Base-by-base conservation (phyloP, 2,888 invertebrate genomes). In the Periphyllus acericola region DNA sequence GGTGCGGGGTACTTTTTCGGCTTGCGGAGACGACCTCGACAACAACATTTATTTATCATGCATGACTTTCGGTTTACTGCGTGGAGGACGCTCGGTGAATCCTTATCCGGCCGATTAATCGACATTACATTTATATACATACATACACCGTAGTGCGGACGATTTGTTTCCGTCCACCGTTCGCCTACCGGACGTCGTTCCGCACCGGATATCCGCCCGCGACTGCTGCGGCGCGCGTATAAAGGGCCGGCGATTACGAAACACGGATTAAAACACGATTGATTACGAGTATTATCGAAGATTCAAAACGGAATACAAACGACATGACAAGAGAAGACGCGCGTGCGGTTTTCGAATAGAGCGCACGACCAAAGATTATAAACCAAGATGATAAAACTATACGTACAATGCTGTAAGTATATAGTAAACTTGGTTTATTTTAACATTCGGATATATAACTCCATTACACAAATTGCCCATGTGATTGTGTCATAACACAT, bases 131-230 rank as follows among this genome's bases (percentile, higher is more conserved):
- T 1, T 14, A 14, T 14, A 14, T 46, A 46, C 11, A 14, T 14
- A 46, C 11, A 46, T 9, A 9, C 46, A 46, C 46, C 11, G 46
- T 46, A 14, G 66, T 60, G 25, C 68, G 11, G 55, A 14, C 78
- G 34, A 85, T 85, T 85, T 85, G 52, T 85, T 85, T 71, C 78
- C 85, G 68, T 78, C 78, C 76, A 72, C n/a, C 55, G 25, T 55
- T 6, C 11, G 32, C 34, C 29, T 1, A 74, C 72, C 71, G 82
- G 46, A 82, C 52, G 82, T 82, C 21, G 46, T 74, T 36, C 55
- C 55, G n/a, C 52, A 19, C 68, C 76, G 78, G 78, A 78, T 29
- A 52, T 79, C 34, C 68, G 52, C 25, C 25, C n/a, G 32, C n/a
- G 19, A 8, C 21, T 11, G 29, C 1, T 11, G 55, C 55, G 46